Evolutionary conservation across 1,140 invertebrate genomes (phyloP).

Genomic region (Macrobrachium rosenbergii): DNA sequence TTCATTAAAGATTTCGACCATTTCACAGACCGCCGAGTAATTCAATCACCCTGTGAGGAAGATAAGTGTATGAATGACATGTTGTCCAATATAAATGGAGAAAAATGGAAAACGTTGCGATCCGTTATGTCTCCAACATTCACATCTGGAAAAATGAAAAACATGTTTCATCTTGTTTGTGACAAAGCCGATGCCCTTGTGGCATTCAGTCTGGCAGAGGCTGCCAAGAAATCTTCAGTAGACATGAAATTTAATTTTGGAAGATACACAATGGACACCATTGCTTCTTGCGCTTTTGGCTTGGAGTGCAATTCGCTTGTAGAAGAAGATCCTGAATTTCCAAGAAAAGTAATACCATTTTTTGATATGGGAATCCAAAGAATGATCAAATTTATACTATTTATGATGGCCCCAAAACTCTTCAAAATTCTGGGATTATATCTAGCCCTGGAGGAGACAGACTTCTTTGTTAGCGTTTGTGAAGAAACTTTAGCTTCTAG

Average conservation of each 20-base stretch:
- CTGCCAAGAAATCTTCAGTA: not conserved
- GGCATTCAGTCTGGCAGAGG: not conserved
- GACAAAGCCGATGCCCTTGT: constrained; percentile 37
- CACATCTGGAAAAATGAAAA: constrained; percentile 63
- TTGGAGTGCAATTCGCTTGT: constrained; percentile 68
- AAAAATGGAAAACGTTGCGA: constrained; percentile 59
- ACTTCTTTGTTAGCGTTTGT: constrained; percentile 36
- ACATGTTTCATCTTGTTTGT: constrained; percentile 30
- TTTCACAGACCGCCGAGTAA: not conserved
- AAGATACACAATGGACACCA: constrained; percentile 72
- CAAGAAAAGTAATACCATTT: constrained; percentile 3
- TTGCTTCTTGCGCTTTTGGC: constrained; percentile 72
- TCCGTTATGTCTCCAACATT: constrained; percentile 63
- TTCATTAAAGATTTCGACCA: constrained; percentile 30
- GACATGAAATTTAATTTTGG: constrained; percentile 66
- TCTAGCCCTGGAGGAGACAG: not conserved
- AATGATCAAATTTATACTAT: not conserved
- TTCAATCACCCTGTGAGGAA: not conserved
- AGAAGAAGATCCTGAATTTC: constrained; percentile 56
- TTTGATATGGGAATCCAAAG: not conserved
- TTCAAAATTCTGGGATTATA: not conserved
- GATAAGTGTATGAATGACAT: constrained; percentile 1
- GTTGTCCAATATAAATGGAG: constrained; percentile 20
- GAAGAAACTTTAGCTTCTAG: constrained; percentile 1
- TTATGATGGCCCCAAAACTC: not conserved